Evolutionary conservation across 2,113 vertebrate species (phyloP), one percentile per base, ranked within the genome.

Genomic region (Campylorhamphus procurvoides): DNA sequence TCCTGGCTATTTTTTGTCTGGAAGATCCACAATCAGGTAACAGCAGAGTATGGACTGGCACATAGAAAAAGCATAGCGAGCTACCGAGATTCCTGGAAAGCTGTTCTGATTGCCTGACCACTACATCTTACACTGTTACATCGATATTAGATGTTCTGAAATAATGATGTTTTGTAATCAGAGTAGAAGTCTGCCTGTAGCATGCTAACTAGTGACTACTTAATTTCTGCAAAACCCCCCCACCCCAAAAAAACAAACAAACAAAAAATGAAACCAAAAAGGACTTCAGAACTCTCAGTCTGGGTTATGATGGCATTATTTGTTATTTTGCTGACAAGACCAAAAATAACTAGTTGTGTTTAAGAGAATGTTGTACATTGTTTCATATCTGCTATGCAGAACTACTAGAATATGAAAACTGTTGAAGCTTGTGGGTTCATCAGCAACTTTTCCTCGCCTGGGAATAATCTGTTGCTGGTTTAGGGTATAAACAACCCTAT

Each of bases 381-480:
- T 53, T 49, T 80, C 15, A 2, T 87, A 33, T 25, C 73, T 79
- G 27, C 29, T 55, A 18, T 84, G 40, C 31, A 93, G 52, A 55
- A 82, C 77, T 63, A 18, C 63, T 82, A 63, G 44, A 73, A 64
- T 77, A 83, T 29, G 18, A 86, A 90, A 86, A 74, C 46, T 44
- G 23, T 73, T 89, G 44, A 95, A 96, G 83, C 64, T 93, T 91
- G 68, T 59, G 56, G 37, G 56, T 78, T 96, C 66, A 76, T 52
- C 84, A 75, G 81, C 29, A 94, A 90, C 56, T 71, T 73, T 96
- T 93, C 94, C 90, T 93, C 95, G 77, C 69, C 62, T 82, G 95
- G 96, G 95, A 96, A 95, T 96, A 98, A 96, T 94, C 89, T 95
- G 59, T 93, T 86, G 23, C 93, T 96, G 81, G 94, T 97, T 97